These are phyloP conservation scores for Ranitomeya variabilis DNA, from an alignment of 2,113 vertebrate species.

Conservation along the genomic window DNA sequence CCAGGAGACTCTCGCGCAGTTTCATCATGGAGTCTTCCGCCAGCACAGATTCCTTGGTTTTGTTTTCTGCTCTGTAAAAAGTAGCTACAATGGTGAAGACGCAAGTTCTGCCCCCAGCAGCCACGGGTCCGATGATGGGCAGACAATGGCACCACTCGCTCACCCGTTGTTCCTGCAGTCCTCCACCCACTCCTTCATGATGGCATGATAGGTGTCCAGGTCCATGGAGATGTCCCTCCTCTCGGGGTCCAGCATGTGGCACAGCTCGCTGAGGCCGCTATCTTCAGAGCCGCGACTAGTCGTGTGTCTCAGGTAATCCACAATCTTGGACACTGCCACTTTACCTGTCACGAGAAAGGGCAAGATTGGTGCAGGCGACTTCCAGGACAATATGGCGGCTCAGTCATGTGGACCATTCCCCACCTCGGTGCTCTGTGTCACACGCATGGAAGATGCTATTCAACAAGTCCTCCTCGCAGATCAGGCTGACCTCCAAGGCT, in stretches of 20 bases:
- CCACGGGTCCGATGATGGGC: too few relatives aligned
- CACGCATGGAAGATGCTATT: slow-evolving; percentile 83
- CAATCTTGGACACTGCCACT: slow-evolving; percentile 84
- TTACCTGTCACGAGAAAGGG: slow-evolving; percentile 71
- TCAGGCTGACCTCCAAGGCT: slow-evolving; percentile 69
- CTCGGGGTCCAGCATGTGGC: slow-evolving; percentile 86
- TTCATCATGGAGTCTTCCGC: slow-evolving; percentile 59
- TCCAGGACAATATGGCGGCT: background rate
- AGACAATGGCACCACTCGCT: background rate
- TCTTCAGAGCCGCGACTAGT: slow-evolving; percentile 78
- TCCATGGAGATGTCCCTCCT: slow-evolving; percentile 81
- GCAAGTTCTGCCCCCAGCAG: background rate
- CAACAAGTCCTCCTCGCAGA: slow-evolving; percentile 84
- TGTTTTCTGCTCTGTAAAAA: background rate
- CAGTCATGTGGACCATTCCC: background rate
- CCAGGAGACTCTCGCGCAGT: background rate
- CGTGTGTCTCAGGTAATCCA: slow-evolving; percentile 82
- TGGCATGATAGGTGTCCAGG: slow-evolving; percentile 79
- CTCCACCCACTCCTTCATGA: slow-evolving; percentile 88
- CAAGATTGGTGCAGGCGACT: too few relatives aligned
- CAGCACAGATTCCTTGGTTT: slow-evolving; percentile 16
- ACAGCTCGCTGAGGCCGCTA: slow-evolving; percentile 82
- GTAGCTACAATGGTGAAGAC: background rate
- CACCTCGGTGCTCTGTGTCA: slow-evolving; percentile 81
- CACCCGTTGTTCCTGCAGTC: slow-evolving; percentile 80